Conservation (phyloP, 37 sponge, comb jelly and placozoan species). For the Eunapius fragilis region DNA sequence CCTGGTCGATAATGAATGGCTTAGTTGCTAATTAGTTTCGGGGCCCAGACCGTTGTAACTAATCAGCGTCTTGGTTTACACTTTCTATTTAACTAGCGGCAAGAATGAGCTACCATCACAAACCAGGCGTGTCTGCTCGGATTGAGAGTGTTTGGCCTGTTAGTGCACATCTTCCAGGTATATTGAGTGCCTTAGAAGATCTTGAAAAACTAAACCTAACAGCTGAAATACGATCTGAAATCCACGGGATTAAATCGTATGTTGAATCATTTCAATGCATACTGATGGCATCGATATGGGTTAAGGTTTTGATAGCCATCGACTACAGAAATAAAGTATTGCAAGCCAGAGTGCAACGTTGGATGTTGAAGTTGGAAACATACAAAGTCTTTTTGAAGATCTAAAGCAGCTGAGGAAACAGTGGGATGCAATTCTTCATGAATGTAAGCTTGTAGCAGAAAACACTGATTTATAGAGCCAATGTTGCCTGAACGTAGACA, state of each 20-base stretch:
- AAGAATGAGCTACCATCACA: no score
- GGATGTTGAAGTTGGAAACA: constrained; percentile 10
- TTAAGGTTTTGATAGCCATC: constrained; percentile 5
- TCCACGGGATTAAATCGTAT: constrained; percentile 1
- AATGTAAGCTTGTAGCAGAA: constrained; percentile 3
- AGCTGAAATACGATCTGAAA: constrained; percentile 14
- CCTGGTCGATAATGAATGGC: no score
- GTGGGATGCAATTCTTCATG: constrained; percentile 9
- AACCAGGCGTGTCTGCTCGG: no score
- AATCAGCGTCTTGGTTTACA: no score
- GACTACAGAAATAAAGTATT: constrained; percentile 18
- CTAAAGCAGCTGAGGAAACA: constrained; percentile 8
- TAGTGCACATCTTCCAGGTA: no score
- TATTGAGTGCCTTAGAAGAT: no score
- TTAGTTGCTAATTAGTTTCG: no score
- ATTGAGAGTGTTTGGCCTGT: no score
- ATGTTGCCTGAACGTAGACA: not conserved
- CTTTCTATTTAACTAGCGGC: no score
- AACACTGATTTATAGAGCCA: not conserved
- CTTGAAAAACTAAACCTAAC: not conserved
- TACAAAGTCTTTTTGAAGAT: constrained; percentile 12
- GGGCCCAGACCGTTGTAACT: no score
- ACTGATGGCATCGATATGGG: constrained; percentile 15
- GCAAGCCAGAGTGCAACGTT: constrained; percentile 13
- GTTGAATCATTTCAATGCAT: constrained; percentile 21